These are phyloP conservation scores for Xyrichtys novacula DNA, from an alignment of 2,797 vertebrate species.

Conservation along the genomic window DNA sequence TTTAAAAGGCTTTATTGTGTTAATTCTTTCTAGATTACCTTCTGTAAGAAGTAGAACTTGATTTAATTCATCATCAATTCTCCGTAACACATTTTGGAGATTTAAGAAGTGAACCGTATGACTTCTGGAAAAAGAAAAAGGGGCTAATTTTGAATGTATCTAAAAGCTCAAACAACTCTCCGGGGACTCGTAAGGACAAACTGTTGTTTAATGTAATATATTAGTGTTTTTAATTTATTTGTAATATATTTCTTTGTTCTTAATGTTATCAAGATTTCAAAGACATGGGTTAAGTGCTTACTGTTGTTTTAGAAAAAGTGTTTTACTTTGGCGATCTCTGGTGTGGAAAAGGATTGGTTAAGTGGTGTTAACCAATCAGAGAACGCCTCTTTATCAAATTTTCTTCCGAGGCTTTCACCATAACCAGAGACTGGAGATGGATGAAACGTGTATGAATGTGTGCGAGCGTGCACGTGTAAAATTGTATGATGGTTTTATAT, in stretches of 20 bases:
- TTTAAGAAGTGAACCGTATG: conserved; percentile 14
- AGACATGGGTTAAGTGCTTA: conserved; percentile 37
- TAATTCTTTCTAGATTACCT: neutral
- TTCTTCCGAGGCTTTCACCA: conserved; percentile 15
- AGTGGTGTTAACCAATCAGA: conserved; percentile 25
- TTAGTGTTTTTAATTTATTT: conserved; percentile 73
- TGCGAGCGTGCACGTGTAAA: conserved; percentile 21
- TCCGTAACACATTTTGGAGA: conserved; percentile 20
- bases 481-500: conserved; percentile 50
- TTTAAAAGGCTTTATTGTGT: neutral
- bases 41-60: conserved; percentile 26
- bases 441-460: conserved; percentile 29
- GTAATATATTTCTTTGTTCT: conserved; percentile 51
- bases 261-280: conserved; percentile 39
- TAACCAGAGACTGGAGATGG: conserved; percentile 38
- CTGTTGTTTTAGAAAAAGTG: conserved; percentile 28
- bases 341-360: conserved; percentile 2
- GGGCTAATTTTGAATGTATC: conserved; percentile 68
- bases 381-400: conserved; percentile 5
- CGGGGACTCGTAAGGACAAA: conserved; percentile 21
- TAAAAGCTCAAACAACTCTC: conserved; percentile 37
- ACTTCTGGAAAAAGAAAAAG: conserved; percentile 55
- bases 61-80: conserved; percentile 24
- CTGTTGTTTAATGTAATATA: conserved; percentile 59
- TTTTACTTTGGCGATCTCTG: conserved; percentile 47